phyloP scores from a whole-genome alignment of 2,113 vertebrate species.

The Sinocyclocheilus rhinocerous region DNA sequence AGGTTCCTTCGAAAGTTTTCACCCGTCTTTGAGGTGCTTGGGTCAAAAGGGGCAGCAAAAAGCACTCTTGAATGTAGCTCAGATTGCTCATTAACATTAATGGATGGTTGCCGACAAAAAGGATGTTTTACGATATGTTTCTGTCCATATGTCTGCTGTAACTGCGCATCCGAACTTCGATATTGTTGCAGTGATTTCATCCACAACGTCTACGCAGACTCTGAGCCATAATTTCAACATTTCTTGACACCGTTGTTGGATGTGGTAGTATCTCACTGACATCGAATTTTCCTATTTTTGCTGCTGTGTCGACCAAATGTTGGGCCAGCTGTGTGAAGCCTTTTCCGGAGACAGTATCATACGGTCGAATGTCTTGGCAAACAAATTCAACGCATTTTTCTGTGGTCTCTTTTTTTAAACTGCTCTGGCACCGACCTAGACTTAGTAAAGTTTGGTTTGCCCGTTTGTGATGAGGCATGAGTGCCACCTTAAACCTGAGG shows the following conservation, averaged over 20 bases:
- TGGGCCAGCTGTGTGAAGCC: background rate
- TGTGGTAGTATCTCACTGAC: constrained; percentile 7
- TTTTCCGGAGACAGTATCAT: background rate
- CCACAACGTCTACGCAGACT: background rate
- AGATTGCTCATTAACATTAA: background rate
- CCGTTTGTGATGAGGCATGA: background rate
- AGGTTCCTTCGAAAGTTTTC: background rate
- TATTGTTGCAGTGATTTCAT: background rate
- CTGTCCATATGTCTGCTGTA: background rate
- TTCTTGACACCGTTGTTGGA: background rate
- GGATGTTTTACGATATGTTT: background rate
- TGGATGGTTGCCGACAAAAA: background rate
- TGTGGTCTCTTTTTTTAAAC: background rate
- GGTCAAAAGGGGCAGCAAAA: constrained; percentile 3
- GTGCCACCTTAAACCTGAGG: background rate
- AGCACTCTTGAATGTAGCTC: constrained; percentile 7
- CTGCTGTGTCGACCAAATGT: background rate
- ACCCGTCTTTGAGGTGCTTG: background rate
- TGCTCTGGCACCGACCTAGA: too few relatives aligned
- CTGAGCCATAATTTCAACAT: background rate
- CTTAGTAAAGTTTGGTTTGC: background rate
- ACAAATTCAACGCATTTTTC: background rate
- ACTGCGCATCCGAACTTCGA: background rate
- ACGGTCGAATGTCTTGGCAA: background rate
- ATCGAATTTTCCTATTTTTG: background rate